phyloP scores from a whole-genome alignment of 2,888 invertebrate species.

The Sisyra terminalis region DNA sequence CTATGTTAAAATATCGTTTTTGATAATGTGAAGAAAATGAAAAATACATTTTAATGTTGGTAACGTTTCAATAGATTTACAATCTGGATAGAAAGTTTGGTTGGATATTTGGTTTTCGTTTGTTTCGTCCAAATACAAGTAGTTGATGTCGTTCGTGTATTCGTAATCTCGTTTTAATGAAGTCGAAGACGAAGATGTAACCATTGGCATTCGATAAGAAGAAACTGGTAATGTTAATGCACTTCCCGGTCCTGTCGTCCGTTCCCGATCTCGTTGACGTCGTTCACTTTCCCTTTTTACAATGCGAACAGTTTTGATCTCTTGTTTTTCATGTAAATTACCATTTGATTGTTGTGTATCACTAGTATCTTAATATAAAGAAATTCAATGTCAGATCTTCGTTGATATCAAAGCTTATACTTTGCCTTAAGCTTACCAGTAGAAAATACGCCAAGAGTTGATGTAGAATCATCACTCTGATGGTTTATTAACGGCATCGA shows the following conservation, averaged over 20 bases:
- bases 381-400: neutral
- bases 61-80: too few relatives aligned
- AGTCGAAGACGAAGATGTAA: neutral
- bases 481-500: slow-evolving; percentile 35
- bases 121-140: too few relatives aligned
- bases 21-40: too few relatives aligned
- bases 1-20: too few relatives aligned
- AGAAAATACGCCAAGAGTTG: slow-evolving; percentile 1
- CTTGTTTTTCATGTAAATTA: slow-evolving; percentile 58
- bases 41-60: too few relatives aligned
- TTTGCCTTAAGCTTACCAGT: neutral
- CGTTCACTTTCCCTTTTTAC: slow-evolving; percentile 85
- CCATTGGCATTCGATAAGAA: neutral
- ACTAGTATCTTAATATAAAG: slow-evolving; percentile 9
- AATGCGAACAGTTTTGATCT: slow-evolving; percentile 84
- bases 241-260: slow-evolving; percentile 24
- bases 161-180: slow-evolving; percentile 15
- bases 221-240: slow-evolving; percentile 1
- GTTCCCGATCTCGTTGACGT: slow-evolving; percentile 64
- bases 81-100: too few relatives aligned
- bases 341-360: slow-evolving; percentile 4
- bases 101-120: too few relatives aligned
- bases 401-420: slow-evolving; percentile 26
- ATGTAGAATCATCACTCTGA: slow-evolving; percentile 5
- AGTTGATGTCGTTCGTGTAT: neutral